Evolutionary conservation across 2,888 invertebrate genomes (phyloP).

Genomic region (Calameuta pallipes): DNA sequence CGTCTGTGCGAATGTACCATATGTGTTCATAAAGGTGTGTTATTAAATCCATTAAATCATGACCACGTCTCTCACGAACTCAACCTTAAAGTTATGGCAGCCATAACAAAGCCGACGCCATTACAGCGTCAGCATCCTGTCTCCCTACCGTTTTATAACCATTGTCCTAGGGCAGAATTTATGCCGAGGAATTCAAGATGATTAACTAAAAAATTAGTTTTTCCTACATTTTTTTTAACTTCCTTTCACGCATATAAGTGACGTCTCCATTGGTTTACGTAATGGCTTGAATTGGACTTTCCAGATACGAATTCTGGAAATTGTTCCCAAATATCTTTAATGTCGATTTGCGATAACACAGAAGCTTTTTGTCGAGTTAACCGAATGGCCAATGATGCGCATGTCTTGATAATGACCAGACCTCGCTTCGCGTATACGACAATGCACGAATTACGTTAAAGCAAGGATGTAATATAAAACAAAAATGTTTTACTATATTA

Average conservation of each 20-base stretch:
- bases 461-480: neutral
- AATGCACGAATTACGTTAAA: neutral
- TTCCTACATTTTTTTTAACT: neutral
- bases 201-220: too few species aligned
- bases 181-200: too few species aligned
- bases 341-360: neutral
- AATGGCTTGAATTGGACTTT: neutral
- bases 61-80: neutral
- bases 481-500: neutral
- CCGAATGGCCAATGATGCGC: conserved; percentile 47
- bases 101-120: conserved; percentile 2
- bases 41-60: conserved; percentile 14
- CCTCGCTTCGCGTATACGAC: neutral
- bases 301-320: neutral
- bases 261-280: neutral
- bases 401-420: conserved; percentile 37
- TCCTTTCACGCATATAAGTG: neutral
- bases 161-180: neutral
- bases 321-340: neutral
- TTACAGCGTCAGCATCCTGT: neutral
- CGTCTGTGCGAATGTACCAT: neutral
- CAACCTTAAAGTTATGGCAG: neutral
- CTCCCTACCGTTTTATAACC: neutral
- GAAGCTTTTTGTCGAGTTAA: conserved; percentile 26
- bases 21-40: neutral